A percentile compares a stretch with the other conserved stretches of the same genome.
These are phyloP conservation scores for Eucidaris tribuloides DNA, from an alignment of 35 echinoderm and acorn worm species.

Conservation along the genomic window DNA sequence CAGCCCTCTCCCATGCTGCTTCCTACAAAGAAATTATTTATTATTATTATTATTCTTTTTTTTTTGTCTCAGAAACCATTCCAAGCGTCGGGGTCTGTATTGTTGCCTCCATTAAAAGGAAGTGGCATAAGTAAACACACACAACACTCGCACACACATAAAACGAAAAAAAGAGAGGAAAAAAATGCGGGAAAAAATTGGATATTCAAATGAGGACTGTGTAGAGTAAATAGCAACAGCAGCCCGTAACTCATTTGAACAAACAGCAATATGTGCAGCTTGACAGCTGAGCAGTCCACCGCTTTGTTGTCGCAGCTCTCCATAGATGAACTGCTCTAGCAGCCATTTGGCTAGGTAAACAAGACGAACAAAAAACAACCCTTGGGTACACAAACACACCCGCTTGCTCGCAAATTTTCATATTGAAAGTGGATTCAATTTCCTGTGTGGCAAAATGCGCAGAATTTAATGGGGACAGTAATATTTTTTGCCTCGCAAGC, in stretches of 20 bases:
- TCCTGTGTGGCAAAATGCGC: constrained; percentile 26
- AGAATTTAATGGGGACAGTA: constrained; percentile 17
- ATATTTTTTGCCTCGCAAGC: too few species aligned
- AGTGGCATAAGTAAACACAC: too few species aligned
- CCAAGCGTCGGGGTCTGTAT: too few species aligned
- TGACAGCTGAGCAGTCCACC: constrained; percentile 20
- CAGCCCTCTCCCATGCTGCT: too few species aligned
- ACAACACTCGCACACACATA: background rate
- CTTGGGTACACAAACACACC: constrained; percentile 37
- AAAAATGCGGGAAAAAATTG: constrained; percentile 2
- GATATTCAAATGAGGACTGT: constrained; percentile 18
- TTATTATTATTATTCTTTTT: too few species aligned
- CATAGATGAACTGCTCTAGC: constrained; percentile 18
- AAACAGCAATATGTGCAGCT: constrained; percentile 36
- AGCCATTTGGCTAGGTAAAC: constrained; percentile 40
- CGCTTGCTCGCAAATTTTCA: constrained; percentile 37
- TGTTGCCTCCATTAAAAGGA: too few species aligned
- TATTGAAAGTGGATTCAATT: constrained; percentile 39
- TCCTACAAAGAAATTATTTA: too few species aligned
- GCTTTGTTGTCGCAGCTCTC: constrained; percentile 35
- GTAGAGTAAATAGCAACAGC: constrained; percentile 35
- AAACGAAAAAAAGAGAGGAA: background rate
- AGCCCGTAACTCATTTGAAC: constrained; percentile 21
- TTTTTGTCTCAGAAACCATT: too few species aligned
- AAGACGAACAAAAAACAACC: constrained; percentile 30